A percentile compares a stretch with the other conserved stretches of the same genome.
Evolutionary conservation across 1,140 invertebrate species (phyloP).

Genomic region (Maconellicoccus hirsutus): DNA sequence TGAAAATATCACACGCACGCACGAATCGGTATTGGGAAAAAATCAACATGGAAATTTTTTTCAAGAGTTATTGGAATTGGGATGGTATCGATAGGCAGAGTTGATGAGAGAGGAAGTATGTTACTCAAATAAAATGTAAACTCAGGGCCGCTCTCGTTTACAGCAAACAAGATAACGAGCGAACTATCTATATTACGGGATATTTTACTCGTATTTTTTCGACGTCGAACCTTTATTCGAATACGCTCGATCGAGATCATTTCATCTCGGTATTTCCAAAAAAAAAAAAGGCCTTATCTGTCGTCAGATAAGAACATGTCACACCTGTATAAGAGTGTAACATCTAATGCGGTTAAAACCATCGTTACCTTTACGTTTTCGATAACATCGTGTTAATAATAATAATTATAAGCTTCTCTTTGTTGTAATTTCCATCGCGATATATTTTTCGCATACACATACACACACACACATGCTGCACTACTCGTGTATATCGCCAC

Average conservation of each 20-base stretch:
- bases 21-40: background rate
- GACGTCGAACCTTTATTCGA: background rate
- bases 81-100: background rate
- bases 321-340: background rate
- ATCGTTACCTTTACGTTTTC: too few species aligned
- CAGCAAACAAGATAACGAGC: background rate
- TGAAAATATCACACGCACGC: too few species aligned
- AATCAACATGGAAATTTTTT: background rate
- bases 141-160: background rate
- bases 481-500: too few species aligned
- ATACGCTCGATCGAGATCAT: background rate
- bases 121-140: background rate
- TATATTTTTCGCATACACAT: too few species aligned
- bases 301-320: too few species aligned
- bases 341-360: background rate
- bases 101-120: background rate
- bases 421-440: too few species aligned
- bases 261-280: slow-evolving; percentile 1
- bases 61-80: slow-evolving; percentile 3
- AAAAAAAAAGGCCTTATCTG: too few species aligned
- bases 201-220: background rate
- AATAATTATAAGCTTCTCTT: too few species aligned
- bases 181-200: slow-evolving; percentile 3
- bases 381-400: too few species aligned
- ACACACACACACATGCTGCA: too few species aligned